Base-by-base conservation (phyloP, 2,113 vertebrate genomes). In the Lophius piscatorius region DNA sequence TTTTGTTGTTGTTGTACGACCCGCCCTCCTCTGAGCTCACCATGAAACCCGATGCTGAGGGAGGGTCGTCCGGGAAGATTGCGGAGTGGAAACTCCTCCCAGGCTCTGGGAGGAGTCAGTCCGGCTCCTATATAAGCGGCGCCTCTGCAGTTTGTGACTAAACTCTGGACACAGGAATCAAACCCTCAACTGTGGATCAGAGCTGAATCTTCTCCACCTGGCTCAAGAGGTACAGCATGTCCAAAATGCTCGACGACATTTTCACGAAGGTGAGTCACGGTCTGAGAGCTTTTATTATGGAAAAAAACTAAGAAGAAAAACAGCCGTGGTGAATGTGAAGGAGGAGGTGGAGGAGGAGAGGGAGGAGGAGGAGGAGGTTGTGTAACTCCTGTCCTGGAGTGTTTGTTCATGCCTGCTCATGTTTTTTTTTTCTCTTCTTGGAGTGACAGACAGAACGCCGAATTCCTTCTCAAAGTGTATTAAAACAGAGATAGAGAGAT, bases 201-300 rank as follows among this genome's bases (percentile, higher is more conserved):
- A 69, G 48, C 78, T 44, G 16, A 69, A 48, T 42, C 52, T 74
- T 64, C 20, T 56, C 40, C 26, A 48, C 63, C 54, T 21, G 24
- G 57, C 14, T 38, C 70, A 47, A 74, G 59, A 56, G 72, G 64
- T 85, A 86, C 80, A 91, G 68, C 73, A 92, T 92, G 90, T 90
- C 89, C 58, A 84, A 91, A 70, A 87, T 88, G 67, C 76, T 88
- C 41, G 89, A 90, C 77, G 71, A 87, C 52, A 80, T 88, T 40
- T 14, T 90, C 12, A 46, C 69, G 12, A 86, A 83, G 84, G 91
- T 92, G 78, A 88, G 90, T 83, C 23, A 17, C 12, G 39, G 11
- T 52, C 4, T 24, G 3, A 8, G 6, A 10, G 3, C n/a, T 49
- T 38, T 10, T 39, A 13, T 28, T 28, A 33, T 50, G 11, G 13